A percentile compares a stretch with the other conserved stretches of the same genome.
Conservation (phyloP, 2,113 vertebrate species). For the Heliornis fulica region DNA sequence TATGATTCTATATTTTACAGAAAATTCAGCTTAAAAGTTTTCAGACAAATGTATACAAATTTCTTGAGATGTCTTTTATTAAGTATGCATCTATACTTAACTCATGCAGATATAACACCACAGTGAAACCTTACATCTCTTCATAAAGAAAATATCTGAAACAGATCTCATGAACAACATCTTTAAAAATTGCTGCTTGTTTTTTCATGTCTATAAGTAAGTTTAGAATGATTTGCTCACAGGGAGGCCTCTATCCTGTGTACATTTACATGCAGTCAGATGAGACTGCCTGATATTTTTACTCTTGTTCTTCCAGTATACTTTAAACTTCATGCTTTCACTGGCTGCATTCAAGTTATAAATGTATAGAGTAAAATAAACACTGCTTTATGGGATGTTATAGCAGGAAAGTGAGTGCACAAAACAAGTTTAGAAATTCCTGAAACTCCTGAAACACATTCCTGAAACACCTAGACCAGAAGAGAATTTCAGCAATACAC, state of each 20-base stretch:
- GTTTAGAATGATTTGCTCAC: neutral
- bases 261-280: neutral
- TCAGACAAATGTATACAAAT: neutral
- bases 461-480: neutral
- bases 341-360: neutral
- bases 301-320: neutral
- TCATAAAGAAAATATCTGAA: neutral
- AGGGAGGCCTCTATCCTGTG: neutral
- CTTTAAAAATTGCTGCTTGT: neutral
- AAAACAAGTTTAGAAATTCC: neutral
- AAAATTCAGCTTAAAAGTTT: neutral
- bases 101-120: neutral
- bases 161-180: neutral
- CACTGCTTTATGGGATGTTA: neutral
- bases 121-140: neutral
- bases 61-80: neutral
- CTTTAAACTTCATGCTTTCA: neutral
- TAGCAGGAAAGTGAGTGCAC: neutral
- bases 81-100: neutral
- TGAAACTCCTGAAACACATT: neutral
- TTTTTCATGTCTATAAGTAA: neutral
- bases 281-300: neutral
- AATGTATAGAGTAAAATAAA: neutral
- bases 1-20: neutral
- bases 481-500: neutral